Evolutionary conservation across 2,888 invertebrate genomes (phyloP), one percentile per base, ranked within the genome.

Genomic region (Heliothis peltigera): DNA sequence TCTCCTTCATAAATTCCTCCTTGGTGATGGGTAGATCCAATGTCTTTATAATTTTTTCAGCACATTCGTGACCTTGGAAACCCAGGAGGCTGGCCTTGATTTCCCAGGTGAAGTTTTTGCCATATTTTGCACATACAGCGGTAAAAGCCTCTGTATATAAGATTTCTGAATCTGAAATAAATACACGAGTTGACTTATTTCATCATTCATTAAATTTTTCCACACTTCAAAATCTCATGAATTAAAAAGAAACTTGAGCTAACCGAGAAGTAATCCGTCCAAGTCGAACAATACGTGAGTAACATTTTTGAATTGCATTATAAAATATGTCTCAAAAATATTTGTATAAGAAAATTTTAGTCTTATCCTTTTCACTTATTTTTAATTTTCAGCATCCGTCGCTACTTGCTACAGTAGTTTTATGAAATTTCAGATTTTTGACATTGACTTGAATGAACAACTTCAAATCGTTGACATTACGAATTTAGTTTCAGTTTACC

Each of bases 21-120:
- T 94, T 94, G 1, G 96, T 95, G 7, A 97, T 83, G 0, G 97
- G 97, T 64, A 98, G 86, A 2, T 96, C 93, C 67, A 97, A 92
- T 5, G 92, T 83, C 64, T 95, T 87, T 12, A 96, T 94, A 48
- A 97, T 95, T 77, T 92, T 95, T 81, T 95, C 93, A 0, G 97
- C 96, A 72, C 96, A 95, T 71, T 97, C 97, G 7, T 87, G 89
- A 1, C 96, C 96, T 83, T 96, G 96, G 62, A 96, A 94, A 1
- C 98, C 98, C 95, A 98, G 96, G 42, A 96, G 86, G 70, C 93
- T 93, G 5, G 95, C 90, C 91, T 98, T 98, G 21, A 97, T 87
- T 39, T 98, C 97, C 97, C 97, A 98, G 0, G 97, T 97, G 87
- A 97, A 98, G 8, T 90, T 92, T 89, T 97, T 97, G 0, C 96